These are phyloP conservation scores for Tenualosa ilisha DNA, from an alignment of 2,797 vertebrate species.

Conservation along the genomic window DNA sequence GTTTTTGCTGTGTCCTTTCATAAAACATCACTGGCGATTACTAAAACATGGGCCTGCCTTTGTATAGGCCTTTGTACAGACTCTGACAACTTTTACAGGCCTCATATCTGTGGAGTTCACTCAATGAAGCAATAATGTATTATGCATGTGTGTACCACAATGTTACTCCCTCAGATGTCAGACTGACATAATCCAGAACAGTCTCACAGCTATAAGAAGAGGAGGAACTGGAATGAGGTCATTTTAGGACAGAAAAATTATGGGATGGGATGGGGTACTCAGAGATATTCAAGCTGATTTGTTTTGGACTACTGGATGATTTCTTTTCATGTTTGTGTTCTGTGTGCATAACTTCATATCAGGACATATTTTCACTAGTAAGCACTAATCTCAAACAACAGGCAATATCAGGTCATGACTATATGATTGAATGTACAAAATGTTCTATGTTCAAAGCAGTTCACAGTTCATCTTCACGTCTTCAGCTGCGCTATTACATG, in stretches of 20 bases:
- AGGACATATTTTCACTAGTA: background rate
- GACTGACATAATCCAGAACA: background rate
- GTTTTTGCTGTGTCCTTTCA: background rate
- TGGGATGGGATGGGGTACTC: background rate
- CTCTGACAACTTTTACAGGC: background rate
- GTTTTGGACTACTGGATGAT: background rate
- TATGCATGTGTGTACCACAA: background rate
- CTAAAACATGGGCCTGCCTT: background rate
- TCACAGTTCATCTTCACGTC: too few relatives aligned
- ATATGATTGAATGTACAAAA: too few relatives aligned
- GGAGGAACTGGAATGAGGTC: background rate
- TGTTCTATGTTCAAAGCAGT: too few relatives aligned
- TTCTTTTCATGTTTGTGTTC: too few relatives aligned
- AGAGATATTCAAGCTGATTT: background rate
- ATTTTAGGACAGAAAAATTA: background rate
- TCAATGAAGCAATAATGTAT: background rate
- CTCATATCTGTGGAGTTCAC: background rate
- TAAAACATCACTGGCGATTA: background rate
- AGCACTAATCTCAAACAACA: background rate
- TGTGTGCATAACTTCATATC: background rate
- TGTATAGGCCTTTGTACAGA: background rate
- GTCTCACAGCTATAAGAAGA: background rate
- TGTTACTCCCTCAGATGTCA: background rate
- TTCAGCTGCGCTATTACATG: too few relatives aligned
- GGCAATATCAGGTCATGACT: background rate